Evolutionary conservation across 2,113 vertebrate species (phyloP).

Genomic region (Oxyura jamaicensis): DNA sequence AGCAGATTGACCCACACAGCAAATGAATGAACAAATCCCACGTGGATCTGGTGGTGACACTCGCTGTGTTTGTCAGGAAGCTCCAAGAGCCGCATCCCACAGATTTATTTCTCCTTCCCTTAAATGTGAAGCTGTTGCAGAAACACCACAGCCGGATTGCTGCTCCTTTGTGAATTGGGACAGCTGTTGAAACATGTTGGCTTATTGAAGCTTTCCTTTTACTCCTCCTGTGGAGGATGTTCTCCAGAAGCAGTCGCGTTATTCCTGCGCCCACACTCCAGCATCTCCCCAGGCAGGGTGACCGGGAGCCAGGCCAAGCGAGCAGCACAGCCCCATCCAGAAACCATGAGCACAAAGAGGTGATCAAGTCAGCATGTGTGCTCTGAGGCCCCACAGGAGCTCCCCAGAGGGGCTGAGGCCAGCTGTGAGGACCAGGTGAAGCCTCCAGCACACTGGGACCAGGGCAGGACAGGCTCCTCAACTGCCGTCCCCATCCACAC

Average conservation of each 20-base stretch:
- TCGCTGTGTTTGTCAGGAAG: background rate
- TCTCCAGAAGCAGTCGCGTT: background rate
- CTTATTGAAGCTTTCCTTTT: background rate
- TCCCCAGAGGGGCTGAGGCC: background rate
- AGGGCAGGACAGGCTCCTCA: background rate
- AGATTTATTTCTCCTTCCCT: background rate
- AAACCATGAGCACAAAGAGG: too few species aligned
- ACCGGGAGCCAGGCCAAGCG: background rate
- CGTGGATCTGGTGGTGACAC: fast-evolving
- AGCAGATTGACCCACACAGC: background rate
- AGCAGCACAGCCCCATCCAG: background rate
- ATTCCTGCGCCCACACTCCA: background rate
- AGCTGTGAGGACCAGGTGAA: background rate
- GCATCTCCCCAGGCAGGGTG: background rate
- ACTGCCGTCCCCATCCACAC: background rate
- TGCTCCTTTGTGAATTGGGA: background rate
- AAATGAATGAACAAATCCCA: background rate
- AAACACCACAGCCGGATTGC: background rate
- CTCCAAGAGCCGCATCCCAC: background rate
- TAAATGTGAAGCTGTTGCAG: background rate
- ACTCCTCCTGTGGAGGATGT: background rate
- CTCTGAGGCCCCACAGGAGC: background rate
- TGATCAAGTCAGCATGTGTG: background rate
- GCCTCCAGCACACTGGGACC: background rate
- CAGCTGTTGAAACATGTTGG: background rate